Percentiles rank a stretch among this genome's conserved stretches.
Conservation (phyloP, 2,113 vertebrate genomes). For the Ceuthmochares aereus region DNA sequence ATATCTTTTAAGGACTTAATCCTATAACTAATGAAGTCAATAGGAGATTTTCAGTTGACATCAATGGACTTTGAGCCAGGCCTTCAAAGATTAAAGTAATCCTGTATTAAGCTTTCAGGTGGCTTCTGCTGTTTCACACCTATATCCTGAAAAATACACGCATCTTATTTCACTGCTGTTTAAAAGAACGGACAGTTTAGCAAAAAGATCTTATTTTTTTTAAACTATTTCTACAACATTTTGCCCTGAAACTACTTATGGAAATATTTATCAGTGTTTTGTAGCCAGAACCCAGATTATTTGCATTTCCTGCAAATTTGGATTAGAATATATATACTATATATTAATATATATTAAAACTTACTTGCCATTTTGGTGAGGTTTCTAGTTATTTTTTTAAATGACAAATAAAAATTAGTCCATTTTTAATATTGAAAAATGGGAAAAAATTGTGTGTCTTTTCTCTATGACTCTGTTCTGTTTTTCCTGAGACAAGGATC, state of each 20-base stretch:
- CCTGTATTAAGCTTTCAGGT: slow-evolving; percentile 38
- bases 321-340: not conserved
- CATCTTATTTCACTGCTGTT: not conserved
- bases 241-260: not conserved
- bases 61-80: slow-evolving; percentile 6
- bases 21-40: slow-evolving; percentile 43
- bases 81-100: slow-evolving; percentile 58
- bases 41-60: slow-evolving; percentile 49
- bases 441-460: not conserved
- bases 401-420: not conserved
- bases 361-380: not conserved
- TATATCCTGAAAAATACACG: not conserved
- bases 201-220: not conserved
- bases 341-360: not conserved
- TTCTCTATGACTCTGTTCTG: not conserved
- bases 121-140: slow-evolving; percentile 41
- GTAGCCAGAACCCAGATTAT: not conserved
- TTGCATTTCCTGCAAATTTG: not conserved
- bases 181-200: not conserved
- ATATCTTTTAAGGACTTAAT: slow-evolving; percentile 44
- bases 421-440: not conserved
- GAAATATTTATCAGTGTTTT: not conserved
- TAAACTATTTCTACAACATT: not conserved
- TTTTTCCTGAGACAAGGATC: not conserved
- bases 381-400: not conserved